Evolutionary conservation across 2,888 invertebrate genomes (phyloP), one percentile per base, ranked within the genome.

Genomic region (Leucoma salicis): DNA sequence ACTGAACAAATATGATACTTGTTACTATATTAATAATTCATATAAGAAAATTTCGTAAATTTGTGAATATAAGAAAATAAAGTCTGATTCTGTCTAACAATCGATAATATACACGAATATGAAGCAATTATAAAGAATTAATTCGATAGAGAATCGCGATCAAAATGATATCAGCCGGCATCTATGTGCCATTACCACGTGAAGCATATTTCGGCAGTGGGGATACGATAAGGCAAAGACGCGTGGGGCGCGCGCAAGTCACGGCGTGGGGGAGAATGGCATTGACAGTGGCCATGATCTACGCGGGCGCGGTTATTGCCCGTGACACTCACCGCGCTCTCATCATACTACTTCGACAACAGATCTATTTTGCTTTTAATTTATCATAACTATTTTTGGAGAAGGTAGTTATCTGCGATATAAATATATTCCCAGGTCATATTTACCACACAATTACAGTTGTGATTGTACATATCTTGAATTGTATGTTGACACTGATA

Each of bases 221-320:
- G 47, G 57, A 42, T 63, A 73, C 70, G 74, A 74, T 72, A 70
- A 63, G 65, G 70, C 72, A n/a, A 21, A 6, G 29, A 29, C 13
- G 5, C 4, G 29, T 61, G 57, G 63, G 66, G 24, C 37, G 49
- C 46, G 55, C 46, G 55, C 41, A 53, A 43, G 52, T 49, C 48
- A 49, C 54, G 47, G 46, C 49, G 55, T 52, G 53, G 57, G 61
- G 64, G 69, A 65, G 63, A 49, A 70, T 82, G 85, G 80, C 84
- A 85, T 83, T 83, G 85, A 81, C 78, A 78, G 83, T 83, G 86
- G 85, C 85, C 86, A 74, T 79, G 82, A 81, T 76, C 78, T 72
- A 51, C 41, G 74, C 41, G 74, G 10, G 25, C 65, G 80, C 83
- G 85, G 85, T 83, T 84, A 85, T 80, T 84, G 85, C 80, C 83